Base-by-base conservation (phyloP, 2,888 invertebrate species). In the Hololepta plana region DNA sequence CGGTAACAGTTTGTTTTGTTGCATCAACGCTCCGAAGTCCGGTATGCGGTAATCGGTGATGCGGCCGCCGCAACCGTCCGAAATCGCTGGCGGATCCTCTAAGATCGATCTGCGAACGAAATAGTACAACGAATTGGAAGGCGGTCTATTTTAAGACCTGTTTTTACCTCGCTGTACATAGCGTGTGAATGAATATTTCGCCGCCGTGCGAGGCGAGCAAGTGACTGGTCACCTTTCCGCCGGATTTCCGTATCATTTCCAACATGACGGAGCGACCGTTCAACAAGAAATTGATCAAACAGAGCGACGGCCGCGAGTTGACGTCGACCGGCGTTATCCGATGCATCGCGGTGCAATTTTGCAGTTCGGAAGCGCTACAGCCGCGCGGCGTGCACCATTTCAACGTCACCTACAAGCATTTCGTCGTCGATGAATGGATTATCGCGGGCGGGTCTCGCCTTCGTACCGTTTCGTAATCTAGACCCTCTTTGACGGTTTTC, bases 331-430 rank as follows among this genome's bases (percentile, higher is more conserved):
- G 93, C 0, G 95, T 93, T 12, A 95, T 87, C 32, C 90, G 64
- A 55, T 80, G 80, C 53, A 88, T 76, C 0, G 77, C 76, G 0
- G 84, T 75, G 43, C 76, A 84, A 46, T 76, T 82, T 55, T 68
- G 87, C 55, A 67, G 69, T 55, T 74, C 91, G 41, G 62, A 67
- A 2, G 77, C 74, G 29, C 81, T 75, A 35, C 75, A 74, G 1
- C 80, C 80, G n/a, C 91, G 62, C 0, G 95, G 95, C 0, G 95
- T 93, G 55, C 93, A 91, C 96, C 96, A 98, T 36, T 91, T 88
- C 3, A 96, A 62, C 1, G 87, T 88, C 1, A 87, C 73, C 67
- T 65, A 30, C 25, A 34, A 37, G 22, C 13, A 25, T 20, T 20
- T 6, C 3, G 7, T 27, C 12, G 13, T 26, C 4, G 9, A 6